A percentile compares a stretch with the other conserved stretches of the same genome.
phyloP scores from a whole-genome alignment of 2,797 vertebrate species.

The Sternarchorhynchus goeldii region DNA sequence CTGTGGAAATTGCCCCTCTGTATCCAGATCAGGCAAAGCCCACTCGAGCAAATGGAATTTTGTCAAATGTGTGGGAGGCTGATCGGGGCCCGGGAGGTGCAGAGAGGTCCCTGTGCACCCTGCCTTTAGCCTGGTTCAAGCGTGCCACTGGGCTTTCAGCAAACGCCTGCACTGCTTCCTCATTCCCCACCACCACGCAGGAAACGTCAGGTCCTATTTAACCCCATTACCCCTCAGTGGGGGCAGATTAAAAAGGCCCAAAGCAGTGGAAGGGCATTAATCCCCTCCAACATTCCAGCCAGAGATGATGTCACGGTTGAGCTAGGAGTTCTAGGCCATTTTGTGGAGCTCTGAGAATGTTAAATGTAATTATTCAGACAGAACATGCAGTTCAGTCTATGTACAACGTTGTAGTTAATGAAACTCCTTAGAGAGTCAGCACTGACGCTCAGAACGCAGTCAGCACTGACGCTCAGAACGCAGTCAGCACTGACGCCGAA shows the following conservation, averaged over 20 bases:
- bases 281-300: not conserved
- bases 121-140: slow-evolving; percentile 42
- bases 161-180: not conserved
- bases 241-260: too few relatives aligned
- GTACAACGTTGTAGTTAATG: too few relatives aligned
- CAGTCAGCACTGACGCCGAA: too few relatives aligned
- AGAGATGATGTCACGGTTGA: not conserved
- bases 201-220: not conserved
- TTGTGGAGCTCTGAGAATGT: not conserved
- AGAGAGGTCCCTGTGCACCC: slow-evolving; percentile 28
- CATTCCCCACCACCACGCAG: slow-evolving; percentile 1
- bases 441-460: too few relatives aligned
- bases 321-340: not conserved
- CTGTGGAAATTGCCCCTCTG: slow-evolving; percentile 58
- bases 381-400: not conserved
- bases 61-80: slow-evolving; percentile 53
- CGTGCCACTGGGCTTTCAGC: slow-evolving; percentile 51
- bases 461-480: too few relatives aligned
- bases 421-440: too few relatives aligned
- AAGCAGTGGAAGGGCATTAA: too few relatives aligned
- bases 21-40: slow-evolving; percentile 54
- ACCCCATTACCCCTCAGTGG: not conserved
- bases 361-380: not conserved
- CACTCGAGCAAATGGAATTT: slow-evolving; percentile 61
- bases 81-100: slow-evolving; percentile 12